A percentile compares a stretch with the other conserved stretches of the same genome.
These are phyloP conservation scores for Caenorhabditis brenneri DNA, from an alignment of 1,140 invertebrate species.

Conservation along the genomic window DNA sequence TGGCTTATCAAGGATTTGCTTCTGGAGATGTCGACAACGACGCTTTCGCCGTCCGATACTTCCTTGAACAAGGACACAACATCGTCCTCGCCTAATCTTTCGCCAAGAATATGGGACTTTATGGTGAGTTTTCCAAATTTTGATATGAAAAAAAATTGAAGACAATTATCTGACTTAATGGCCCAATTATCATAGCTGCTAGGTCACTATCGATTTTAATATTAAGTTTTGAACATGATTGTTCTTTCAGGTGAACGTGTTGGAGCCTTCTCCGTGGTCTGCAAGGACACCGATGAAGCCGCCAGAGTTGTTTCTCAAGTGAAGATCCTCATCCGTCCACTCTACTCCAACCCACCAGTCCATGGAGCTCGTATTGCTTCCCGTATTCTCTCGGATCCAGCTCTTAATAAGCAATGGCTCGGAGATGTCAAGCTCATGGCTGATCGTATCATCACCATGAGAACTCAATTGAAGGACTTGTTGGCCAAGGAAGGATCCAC, in stretches of 20 bases:
- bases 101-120: conserved; percentile 98
- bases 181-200: no score
- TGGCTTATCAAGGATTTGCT: conserved; percentile 93
- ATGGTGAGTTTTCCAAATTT: no score
- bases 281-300: conserved; percentile 81
- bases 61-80: conserved; percentile 89
- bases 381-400: conserved; percentile 80
- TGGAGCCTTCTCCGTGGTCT: conserved; percentile 87
- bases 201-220: no score
- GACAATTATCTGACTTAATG: no score
- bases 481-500: conserved; percentile 85
- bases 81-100: conserved; percentile 91
- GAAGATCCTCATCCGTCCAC: conserved; percentile 91
- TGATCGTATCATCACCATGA: conserved; percentile 90
- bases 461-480: conserved; percentile 80
- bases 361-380: conserved; percentile 88
- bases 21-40: conserved; percentile 85
- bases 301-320: conserved; percentile 87
- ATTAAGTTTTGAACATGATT: no score
- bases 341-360: conserved; percentile 97
- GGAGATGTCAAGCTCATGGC: conserved; percentile 94
- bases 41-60: conserved; percentile 85
- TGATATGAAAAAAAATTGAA: no score
- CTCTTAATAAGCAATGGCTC: conserved; percentile 83
- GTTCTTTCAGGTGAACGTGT: conserved; percentile 80